Conservation (phyloP, 1,140 invertebrate genomes). For the Caenorhabditis remanei region DNA sequence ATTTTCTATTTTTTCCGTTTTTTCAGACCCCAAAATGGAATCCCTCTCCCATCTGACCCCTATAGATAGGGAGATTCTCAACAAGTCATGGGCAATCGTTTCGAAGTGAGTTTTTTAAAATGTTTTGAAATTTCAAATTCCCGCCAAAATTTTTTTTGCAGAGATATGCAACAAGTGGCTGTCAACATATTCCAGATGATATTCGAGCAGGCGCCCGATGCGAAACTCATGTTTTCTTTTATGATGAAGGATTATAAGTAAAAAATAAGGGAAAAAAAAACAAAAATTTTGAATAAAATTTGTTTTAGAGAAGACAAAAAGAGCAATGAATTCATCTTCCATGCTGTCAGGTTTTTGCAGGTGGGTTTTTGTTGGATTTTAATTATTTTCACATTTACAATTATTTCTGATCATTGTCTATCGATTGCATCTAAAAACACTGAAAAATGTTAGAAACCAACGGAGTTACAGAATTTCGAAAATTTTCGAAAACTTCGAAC, state of each 20-base stretch:
- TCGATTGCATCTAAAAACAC: no score
- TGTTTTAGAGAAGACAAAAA: slow-evolving; percentile 56
- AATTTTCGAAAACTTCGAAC: no score
- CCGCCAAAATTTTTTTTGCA: not conserved
- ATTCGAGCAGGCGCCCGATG: slow-evolving; percentile 62
- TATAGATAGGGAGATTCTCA: slow-evolving; percentile 50
- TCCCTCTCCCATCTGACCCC: slow-evolving; percentile 53
- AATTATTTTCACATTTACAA: not conserved
- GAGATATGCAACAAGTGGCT: slow-evolving; percentile 63
- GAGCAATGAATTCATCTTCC: slow-evolving; percentile 62
- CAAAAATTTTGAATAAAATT: not conserved
- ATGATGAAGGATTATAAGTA: slow-evolving; percentile 62
- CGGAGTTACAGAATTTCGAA: no score
- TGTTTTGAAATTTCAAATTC: not conserved
- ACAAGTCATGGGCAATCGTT: slow-evolving; percentile 58
- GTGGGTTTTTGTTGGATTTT: not conserved
- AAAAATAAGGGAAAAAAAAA: no score
- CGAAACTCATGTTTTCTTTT: slow-evolving; percentile 61
- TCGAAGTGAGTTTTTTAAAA: slow-evolving; percentile 40
- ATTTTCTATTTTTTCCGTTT: no score
- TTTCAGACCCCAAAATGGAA: slow-evolving; percentile 14
- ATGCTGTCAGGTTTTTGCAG: slow-evolving; percentile 60
- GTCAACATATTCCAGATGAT: slow-evolving; percentile 63
- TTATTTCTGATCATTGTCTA: no score
- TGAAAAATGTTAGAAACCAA: no score